phyloP scores from a whole-genome alignment of 2,888 invertebrate species.

The Hylaea fasciaria region DNA sequence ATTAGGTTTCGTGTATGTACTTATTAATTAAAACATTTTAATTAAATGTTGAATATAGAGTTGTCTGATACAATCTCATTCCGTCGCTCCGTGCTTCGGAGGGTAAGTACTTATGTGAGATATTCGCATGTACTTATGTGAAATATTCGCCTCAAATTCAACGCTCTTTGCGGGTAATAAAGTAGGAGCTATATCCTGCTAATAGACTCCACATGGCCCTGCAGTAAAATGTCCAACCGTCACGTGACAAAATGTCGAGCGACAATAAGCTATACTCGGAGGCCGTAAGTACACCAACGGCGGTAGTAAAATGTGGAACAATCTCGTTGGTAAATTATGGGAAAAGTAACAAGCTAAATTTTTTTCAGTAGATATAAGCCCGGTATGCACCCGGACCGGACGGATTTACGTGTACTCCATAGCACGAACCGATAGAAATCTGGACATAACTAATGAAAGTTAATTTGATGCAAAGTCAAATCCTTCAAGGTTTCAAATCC shows the following conservation, averaged over 20 bases:
- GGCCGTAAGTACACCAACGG: constrained; percentile 40
- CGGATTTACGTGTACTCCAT: too few species aligned
- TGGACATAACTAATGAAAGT: too few species aligned
- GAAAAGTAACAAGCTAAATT: constrained; percentile 8
- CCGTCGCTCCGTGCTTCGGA: too few species aligned
- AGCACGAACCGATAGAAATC: too few species aligned
- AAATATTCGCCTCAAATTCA: neutral
- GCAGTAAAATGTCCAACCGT: constrained; percentile 36
- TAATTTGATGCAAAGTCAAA: too few species aligned
- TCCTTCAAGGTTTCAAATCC: too few species aligned
- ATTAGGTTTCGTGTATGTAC: constrained; percentile 22
- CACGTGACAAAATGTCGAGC: constrained; percentile 48
- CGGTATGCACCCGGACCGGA: too few species aligned
- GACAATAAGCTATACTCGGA: constrained; percentile 51
- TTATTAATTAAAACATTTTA: constrained; percentile 1
- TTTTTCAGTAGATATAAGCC: constrained; percentile 2
- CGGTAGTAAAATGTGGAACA: constrained; percentile 22
- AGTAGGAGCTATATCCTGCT: constrained; percentile 28
- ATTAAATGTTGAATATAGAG: neutral
- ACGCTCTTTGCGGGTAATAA: constrained; percentile 11
- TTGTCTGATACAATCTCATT: too few species aligned
- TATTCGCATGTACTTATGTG: neutral
- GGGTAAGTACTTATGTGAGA: too few species aligned
- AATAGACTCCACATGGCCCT: constrained; percentile 37
- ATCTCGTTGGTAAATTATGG: constrained; percentile 16